A percentile compares a stretch with the other conserved stretches of the same genome.
Conservation (phyloP, 2,888 invertebrate genomes). For the Baronia brevicornis region DNA sequence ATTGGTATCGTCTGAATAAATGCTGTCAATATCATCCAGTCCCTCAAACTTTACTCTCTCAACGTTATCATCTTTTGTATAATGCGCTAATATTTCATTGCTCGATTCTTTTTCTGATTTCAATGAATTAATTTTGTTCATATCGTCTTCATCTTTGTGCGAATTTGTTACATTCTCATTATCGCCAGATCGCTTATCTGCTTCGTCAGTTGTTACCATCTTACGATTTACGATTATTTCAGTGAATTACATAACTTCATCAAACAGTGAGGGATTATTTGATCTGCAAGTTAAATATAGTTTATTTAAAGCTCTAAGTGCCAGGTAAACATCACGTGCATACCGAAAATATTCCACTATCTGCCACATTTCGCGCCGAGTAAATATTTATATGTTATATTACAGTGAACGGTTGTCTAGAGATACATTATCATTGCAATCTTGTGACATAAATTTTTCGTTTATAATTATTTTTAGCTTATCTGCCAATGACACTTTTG, state of each 20-base stretch:
- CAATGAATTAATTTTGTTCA: constrained; percentile 53
- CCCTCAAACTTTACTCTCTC: constrained; percentile 65
- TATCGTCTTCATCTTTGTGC: constrained; percentile 28
- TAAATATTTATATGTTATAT: too few relatives aligned
- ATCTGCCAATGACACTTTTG: too few relatives aligned
- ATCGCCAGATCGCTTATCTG: background rate
- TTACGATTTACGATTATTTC: background rate
- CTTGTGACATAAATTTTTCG: too few relatives aligned
- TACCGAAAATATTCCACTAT: too few relatives aligned
- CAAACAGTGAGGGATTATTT: background rate
- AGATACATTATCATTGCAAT: too few relatives aligned
- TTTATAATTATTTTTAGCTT: too few relatives aligned
- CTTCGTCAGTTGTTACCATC: constrained; percentile 5
- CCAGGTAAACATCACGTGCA: too few relatives aligned
- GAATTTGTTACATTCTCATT: constrained; percentile 18
- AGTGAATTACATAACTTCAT: constrained; percentile 3
- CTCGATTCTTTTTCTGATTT: constrained; percentile 42
- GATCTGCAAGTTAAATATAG: constrained; percentile 3
- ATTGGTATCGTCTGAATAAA: constrained; percentile 48
- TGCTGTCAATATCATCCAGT: constrained; percentile 60
- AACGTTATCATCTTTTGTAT: constrained; percentile 31
- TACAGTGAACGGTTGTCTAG: too few relatives aligned
- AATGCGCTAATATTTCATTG: constrained; percentile 34
- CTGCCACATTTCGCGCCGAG: too few relatives aligned
- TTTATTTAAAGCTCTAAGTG: background rate